Percentiles rank a stretch among this genome's conserved stretches.
phyloP scores from a whole-genome alignment of 37 sponge, comb jelly and placozoan species.

The Axinella damicornis region DNA sequence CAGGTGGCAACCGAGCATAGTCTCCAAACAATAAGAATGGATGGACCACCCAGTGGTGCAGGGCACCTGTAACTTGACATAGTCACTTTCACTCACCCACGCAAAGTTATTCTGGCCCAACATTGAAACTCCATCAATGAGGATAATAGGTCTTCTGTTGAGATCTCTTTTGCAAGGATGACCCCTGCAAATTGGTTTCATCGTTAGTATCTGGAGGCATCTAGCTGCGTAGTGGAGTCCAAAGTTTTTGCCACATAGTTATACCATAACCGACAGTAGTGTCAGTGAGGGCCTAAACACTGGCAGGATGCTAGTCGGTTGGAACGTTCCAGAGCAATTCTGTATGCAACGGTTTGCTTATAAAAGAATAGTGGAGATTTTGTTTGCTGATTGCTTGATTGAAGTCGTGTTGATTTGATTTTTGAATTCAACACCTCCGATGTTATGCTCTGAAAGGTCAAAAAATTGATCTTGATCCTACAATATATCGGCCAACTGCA shows the following conservation, averaged over 20 bases:
- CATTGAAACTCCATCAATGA: conserved; percentile 68
- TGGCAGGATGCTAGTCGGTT: not conserved
- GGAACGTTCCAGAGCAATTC: not conserved
- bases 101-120: conserved; percentile 26
- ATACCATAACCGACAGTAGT: conserved; percentile 49
- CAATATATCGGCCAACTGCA: too few relatives aligned
- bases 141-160: conserved; percentile 18
- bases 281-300: conserved; percentile 1
- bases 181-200: conserved; percentile 14
- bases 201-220: not conserved
- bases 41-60: conserved; percentile 36
- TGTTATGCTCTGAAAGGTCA: too few relatives aligned
- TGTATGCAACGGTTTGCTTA: not conserved
- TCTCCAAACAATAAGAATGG: conserved; percentile 48
- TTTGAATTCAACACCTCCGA: too few relatives aligned
- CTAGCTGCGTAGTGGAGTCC: conserved; percentile 29
- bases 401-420: too few relatives aligned
- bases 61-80: conserved; percentile 9
- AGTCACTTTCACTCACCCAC: conserved; percentile 37
- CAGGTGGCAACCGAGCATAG: conserved; percentile 53
- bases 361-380: too few relatives aligned
- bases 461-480: too few relatives aligned
- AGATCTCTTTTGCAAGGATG: conserved; percentile 1
- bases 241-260: conserved; percentile 45
- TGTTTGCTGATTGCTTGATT: too few relatives aligned